Evolutionary conservation across 1,140 invertebrate genomes (phyloP).

Genomic region (Bombyx mandarina): DNA sequence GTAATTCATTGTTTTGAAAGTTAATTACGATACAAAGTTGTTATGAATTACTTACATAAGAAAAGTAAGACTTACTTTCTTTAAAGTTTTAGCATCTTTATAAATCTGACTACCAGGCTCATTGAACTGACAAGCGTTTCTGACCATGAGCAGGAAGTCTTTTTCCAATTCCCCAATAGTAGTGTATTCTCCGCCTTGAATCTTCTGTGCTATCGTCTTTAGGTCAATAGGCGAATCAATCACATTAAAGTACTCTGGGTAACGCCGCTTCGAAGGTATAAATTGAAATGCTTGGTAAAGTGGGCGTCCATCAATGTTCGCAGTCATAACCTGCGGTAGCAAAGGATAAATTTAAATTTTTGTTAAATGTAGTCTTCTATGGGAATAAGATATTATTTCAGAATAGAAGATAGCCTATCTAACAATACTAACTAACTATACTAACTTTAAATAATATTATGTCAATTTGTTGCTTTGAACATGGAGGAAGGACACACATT

Average conservation of each 20-base stretch:
- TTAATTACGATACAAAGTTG: no score
- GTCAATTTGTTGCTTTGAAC: no score
- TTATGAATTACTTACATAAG: background rate
- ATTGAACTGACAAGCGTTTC: conserved; percentile 97
- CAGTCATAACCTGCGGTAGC: conserved; percentile 75
- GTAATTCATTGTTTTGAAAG: no score
- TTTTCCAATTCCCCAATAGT: conserved; percentile 88
- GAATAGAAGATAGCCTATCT: no score
- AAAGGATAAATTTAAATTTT: no score
- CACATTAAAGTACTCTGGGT: conserved; percentile 97
- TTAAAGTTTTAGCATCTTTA: conserved; percentile 92
- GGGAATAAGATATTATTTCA: no score
- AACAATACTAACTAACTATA: no score
- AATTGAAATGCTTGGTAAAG: conserved; percentile 90
- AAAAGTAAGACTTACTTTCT: conserved; percentile 74
- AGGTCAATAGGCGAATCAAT: conserved; percentile 97
- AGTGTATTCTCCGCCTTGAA: conserved; percentile 86
- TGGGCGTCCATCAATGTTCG: conserved; percentile 84
- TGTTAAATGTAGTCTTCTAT: no score
- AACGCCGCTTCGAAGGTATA: conserved; percentile 90
- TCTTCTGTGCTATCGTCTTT: conserved; percentile 92
- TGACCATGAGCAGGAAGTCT: conserved; percentile 92
- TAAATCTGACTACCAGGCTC: conserved; percentile 97
- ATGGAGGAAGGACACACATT: no score
- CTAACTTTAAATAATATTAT: no score